These are phyloP conservation scores for Seriola rivoliana DNA, from an alignment of 2,113 vertebrate species.

Conservation along the genomic window DNA sequence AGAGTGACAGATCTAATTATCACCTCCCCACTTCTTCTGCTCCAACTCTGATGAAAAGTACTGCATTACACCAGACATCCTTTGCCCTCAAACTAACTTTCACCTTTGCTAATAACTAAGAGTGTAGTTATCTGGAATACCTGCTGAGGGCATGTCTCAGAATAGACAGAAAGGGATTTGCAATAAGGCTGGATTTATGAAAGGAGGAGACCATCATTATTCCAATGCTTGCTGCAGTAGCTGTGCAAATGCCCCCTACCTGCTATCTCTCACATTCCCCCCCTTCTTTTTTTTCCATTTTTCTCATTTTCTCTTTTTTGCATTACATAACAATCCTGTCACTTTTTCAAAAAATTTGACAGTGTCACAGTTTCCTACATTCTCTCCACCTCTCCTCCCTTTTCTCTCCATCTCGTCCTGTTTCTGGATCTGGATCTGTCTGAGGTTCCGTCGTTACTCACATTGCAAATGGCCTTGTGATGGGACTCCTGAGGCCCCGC, in stretches of 20 bases:
- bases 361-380: neutral
- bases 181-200: conserved; percentile 62
- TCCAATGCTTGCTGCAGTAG: conserved; percentile 32
- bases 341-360: conserved; percentile 21
- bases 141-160: conserved; percentile 68
- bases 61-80: conserved; percentile 58
- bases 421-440: conserved; percentile 12
- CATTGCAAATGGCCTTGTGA: conserved; percentile 34
- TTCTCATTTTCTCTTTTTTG: conserved; percentile 46
- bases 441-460: conserved; percentile 8
- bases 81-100: conserved; percentile 76
- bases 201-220: conserved; percentile 61
- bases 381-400: neutral
- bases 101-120: conserved; percentile 74
- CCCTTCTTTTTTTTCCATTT: conserved; percentile 12
- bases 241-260: conserved; percentile 45
- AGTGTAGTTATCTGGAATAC: conserved; percentile 64
- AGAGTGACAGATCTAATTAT: conserved; percentile 82
- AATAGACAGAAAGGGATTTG: conserved; percentile 69
- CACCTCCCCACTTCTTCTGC: conserved; percentile 67
- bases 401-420: conserved; percentile 8
- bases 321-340: conserved; percentile 22
- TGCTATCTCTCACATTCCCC: conserved; percentile 28
- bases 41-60: conserved; percentile 68
- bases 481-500: conserved; percentile 11